Evolutionary conservation across 2,797 vertebrate species (phyloP), one percentile per base, ranked within the genome.

Genomic region (Danio kyathit): DNA sequence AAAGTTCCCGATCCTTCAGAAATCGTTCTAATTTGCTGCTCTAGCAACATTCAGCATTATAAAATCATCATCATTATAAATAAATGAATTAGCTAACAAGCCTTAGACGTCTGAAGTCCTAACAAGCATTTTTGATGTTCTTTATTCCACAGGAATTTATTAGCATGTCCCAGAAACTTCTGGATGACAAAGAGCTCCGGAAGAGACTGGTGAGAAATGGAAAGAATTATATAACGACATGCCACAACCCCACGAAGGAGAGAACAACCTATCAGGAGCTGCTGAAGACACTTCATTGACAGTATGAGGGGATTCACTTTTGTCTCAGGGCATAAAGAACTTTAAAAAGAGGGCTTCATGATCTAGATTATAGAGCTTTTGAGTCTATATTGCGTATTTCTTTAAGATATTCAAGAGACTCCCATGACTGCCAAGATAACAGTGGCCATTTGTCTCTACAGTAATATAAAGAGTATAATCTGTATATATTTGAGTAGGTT

Each of bases 131-230:
- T 19, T 41, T 6, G 21, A 60, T 72, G 46, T 29, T 89, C 87
- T 73, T 56, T 82, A 83, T 83, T 84, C 81, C 84, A 71, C 88
- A 99, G 97, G 97, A 98, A 85, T 99, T 99, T 88, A 89, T 98
- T 79, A 86, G 82, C 67, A 91, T 96, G 82, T 95, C 96, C 74
- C 90, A 92, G 91, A 94, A 90, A 76, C 91, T 99, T 88, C 84
- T 96, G 82, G 88, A 87, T 0, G 94, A 99, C 61, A 88, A 85
- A 0, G 59, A 79, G 6, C 89, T 97, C 82, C 90, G 92, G 83
- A 93, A 90, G 72, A 89, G 86, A 67, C 80, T 99, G 21, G 92
- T 91, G 80, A 84, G 72, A 63, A 94, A 90, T 4, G 97, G 95
- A 16, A 96, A 94, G 87, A 88, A 83, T 0, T 96, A 98, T 0